Percentiles rank a stretch among this genome's conserved stretches.
These are phyloP conservation scores for Cebidichthys violaceus DNA, from an alignment of 2,113 vertebrate genomes.

Conservation along the genomic window DNA sequence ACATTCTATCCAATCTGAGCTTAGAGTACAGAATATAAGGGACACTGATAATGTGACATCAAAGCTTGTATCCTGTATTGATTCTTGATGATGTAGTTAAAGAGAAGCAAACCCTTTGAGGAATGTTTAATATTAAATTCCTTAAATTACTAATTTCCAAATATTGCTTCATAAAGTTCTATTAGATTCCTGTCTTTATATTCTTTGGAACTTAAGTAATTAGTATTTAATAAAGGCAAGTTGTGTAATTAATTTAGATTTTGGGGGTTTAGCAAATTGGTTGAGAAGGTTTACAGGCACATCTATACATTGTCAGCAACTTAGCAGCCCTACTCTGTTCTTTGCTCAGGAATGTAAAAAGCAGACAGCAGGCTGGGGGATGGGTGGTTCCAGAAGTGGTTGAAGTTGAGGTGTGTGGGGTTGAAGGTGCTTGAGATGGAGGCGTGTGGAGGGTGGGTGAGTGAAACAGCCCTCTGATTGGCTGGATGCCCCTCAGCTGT, in stretches of 20 bases:
- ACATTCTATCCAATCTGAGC: neutral
- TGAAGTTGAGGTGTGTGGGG: constrained; percentile 3
- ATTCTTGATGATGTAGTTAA: neutral
- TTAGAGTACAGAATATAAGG: constrained; percentile 6
- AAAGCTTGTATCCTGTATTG: constrained; percentile 1
- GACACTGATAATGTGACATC: neutral
- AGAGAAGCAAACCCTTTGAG: neutral
- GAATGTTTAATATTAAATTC: neutral
- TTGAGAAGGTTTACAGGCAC: neutral
- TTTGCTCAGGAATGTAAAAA: neutral
- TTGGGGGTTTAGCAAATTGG: neutral
- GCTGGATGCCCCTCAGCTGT: constrained; percentile 35
- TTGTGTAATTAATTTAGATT: neutral
- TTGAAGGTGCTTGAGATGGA: constrained; percentile 35
- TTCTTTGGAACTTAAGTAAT: neutral
- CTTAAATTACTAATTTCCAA: neutral
- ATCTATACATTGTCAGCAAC: neutral
- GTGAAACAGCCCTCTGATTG: constrained; percentile 66
- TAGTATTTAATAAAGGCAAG: neutral
- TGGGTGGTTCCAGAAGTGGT: neutral
- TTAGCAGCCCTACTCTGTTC: neutral
- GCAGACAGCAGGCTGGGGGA: neutral
- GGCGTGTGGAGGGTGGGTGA: constrained; percentile 65
- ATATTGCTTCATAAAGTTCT: neutral
- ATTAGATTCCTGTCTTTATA: neutral